Base-by-base conservation (phyloP, 2,797 vertebrate genomes). In the Scleropages formosus region DNA sequence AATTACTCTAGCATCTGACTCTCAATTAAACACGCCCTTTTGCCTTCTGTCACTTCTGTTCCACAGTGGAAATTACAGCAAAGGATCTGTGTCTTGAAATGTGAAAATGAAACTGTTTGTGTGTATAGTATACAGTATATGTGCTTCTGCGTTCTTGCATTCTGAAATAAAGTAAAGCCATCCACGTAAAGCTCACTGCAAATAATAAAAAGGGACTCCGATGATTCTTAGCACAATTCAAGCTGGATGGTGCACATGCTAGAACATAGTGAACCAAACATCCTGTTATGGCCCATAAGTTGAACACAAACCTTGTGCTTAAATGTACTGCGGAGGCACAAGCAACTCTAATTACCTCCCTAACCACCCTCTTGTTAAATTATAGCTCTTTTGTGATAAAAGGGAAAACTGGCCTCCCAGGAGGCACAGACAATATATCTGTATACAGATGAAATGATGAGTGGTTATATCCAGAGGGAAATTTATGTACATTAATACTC, bases 391-490 rank as follows among this genome's bases (percentile, higher is more conserved):
- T 66, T 66, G 46, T 58, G 20, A 75, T 49, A 49, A 66, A 58
- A 10, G 49, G 31, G 15, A 31, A 66, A 13, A 16, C 31, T 24
- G 18, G 12, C 39, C 13, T 15, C 24, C 27, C 63, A 22, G 51
- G 63, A 75, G 67, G 44, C 15, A 16, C 67, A 22, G n/a, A 49
- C 27, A 15, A 51, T 75, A 31, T 22, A 26, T 26, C 49, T 20
- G 60, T 64, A 62, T 74, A 49, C n/a, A 74, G 51, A 74, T 74
- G 60, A 61, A 51, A 24, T 51, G 24, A 16, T 56, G 73, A 49
- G 46, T 24, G 69, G 67, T 22, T 22, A 44, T 53, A 67, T 75
- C 51, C 63, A 60, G 27, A 51, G 62, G 26, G 64, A 31, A 26
- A 67, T 53, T 20, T 46, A 39, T 67, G 27, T 44, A 53, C 66